Conservation (phyloP, 1,140 invertebrate species). For the Drosophila elegans region DNA sequence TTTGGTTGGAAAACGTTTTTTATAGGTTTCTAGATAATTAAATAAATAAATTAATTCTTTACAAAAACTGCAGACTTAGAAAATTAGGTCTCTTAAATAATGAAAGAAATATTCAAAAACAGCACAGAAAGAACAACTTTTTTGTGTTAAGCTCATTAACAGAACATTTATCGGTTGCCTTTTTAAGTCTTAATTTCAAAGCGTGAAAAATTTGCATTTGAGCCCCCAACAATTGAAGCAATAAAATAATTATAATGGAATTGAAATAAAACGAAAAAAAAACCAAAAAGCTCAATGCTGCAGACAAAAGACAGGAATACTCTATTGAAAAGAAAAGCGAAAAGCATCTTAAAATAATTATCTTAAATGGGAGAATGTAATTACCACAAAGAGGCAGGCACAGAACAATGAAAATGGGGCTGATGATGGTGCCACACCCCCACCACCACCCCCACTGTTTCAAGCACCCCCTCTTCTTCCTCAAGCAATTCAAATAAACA, state of each 20-base stretch:
- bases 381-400: conserved; percentile 45
- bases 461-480: background rate
- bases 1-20: too few relatives aligned
- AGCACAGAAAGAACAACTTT: background rate
- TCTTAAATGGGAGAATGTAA: conserved; percentile 61
- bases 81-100: too few relatives aligned
- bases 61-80: too few relatives aligned
- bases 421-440: conserved; percentile 15
- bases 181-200: background rate
- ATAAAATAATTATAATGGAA: conserved; percentile 51
- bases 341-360: conserved; percentile 66
- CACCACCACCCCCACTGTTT: background rate
- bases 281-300: conserved; percentile 6
- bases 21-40: too few relatives aligned
- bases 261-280: conserved; percentile 5
- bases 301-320: conserved; percentile 27
- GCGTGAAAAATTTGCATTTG: conserved; percentile 7
- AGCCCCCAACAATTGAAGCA: background rate
- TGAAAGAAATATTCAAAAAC: background rate
- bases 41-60: too few relatives aligned
- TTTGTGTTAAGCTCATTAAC: background rate
- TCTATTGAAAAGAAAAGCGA: conserved; percentile 44
- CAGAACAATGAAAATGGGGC: conserved; percentile 24
- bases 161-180: background rate
- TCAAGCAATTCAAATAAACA: conserved; percentile 54